Evolutionary conservation across 2,888 invertebrate genomes (phyloP).

Genomic region (Ectemnius cavifrons): DNA sequence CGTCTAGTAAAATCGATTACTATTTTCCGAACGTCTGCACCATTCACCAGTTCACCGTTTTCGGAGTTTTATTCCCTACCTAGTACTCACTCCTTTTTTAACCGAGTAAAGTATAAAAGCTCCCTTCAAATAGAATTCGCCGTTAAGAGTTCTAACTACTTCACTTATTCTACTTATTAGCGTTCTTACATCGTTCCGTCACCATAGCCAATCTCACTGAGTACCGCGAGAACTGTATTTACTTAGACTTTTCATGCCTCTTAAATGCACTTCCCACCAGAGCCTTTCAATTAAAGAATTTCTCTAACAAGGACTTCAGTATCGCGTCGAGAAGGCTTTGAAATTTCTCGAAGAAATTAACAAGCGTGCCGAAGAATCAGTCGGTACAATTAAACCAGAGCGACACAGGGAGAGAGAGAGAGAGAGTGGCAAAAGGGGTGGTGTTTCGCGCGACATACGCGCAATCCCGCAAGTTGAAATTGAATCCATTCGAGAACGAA

Average conservation of each 20-base stretch:
- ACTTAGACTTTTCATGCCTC: neutral
- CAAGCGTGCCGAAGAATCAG: constrained; percentile 54
- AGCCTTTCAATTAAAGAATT: neutral
- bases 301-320: neutral
- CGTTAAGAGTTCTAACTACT: too few species aligned
- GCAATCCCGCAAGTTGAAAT: constrained; percentile 55
- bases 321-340: constrained; percentile 15
- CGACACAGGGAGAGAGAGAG: neutral
- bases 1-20: too few species aligned
- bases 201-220: neutral
- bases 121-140: too few species aligned
- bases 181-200: neutral
- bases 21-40: too few species aligned
- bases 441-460: constrained; percentile 30
- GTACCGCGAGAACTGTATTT: neutral
- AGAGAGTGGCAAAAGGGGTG: neutral
- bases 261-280: neutral
- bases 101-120: too few species aligned
- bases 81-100: too few species aligned
- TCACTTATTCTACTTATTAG: too few species aligned
- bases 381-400: constrained; percentile 45
- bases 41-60: too few species aligned
- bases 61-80: too few species aligned
- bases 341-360: constrained; percentile 49
- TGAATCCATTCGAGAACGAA: constrained; percentile 45